Base-by-base conservation (phyloP, 2,888 invertebrate genomes). In the Liodrosophila aerea region DNA sequence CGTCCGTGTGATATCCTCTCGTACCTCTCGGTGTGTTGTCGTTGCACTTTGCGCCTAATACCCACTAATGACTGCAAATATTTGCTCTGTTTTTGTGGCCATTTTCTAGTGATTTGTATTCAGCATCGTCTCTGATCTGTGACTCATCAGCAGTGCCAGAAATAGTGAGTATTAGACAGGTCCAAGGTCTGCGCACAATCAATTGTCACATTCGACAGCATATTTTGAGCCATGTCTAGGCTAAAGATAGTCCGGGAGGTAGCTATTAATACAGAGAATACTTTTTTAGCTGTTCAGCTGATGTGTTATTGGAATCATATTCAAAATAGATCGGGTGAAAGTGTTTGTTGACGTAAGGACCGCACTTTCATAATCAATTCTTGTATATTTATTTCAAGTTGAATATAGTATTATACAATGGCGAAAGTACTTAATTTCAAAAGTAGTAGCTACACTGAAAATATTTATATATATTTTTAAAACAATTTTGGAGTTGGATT, bases 121-220 rank as follows among this genome's bases (percentile, higher is more conserved):
- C 18, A 18, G 16, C 5, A 0, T 16, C n/a, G n/a, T n/a, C n/a
- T 39, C n/a, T 39, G 11, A 16, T 11, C 12, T 29, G 16, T 78
- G 85, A 78, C 51, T 78, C 78, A 82, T 64, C 73, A 40, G 31
- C 59, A 11, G 12, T 13, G 13, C 47, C 60, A 47, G 53, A 78
- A 85, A 82, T 82, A 78, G 59, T 22, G 13, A 16, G 9, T 46
- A 59, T 67, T 54, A 33, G 72, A 52, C 69, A 57, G 39, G 27
- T 57, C 73, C 41, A 29, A 54, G 57, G 78, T 73, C 85, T 78
- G 78, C 33, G 54, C 53, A 51, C 65, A 72, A 78, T 80, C 80
- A 85, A 80, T 80, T 80, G 85, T 85, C 80, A 85, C 80, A 57
- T 80, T 83, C 71, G 80, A 80, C 84, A 76, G 56, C 76, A 52